Percentiles rank a stretch among this genome's conserved stretches.
phyloP scores from a whole-genome alignment of 2,797 vertebrate species.

The Tolypeutes matacus region DNA sequence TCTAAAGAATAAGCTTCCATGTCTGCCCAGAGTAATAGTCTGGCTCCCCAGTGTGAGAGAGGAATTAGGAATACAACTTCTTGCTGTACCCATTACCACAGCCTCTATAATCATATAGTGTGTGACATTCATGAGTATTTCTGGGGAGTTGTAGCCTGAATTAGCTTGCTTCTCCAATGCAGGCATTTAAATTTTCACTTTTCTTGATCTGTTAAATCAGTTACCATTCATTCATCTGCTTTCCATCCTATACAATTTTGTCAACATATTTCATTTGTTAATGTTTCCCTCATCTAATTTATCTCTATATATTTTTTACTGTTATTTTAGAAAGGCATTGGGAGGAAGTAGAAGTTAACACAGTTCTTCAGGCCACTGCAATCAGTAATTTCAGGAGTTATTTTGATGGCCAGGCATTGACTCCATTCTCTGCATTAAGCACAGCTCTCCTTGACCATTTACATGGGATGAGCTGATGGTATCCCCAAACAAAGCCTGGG shows the following conservation, averaged over 20 bases:
- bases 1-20: background rate
- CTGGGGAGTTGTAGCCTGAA: background rate
- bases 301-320: background rate
- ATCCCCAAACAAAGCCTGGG: background rate
- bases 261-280: constrained; percentile 6
- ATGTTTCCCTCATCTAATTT: constrained; percentile 48
- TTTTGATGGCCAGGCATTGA: background rate
- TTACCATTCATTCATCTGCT: constrained; percentile 33
- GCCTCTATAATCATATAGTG: background rate
- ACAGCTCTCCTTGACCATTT: background rate
- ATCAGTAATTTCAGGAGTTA: constrained; percentile 30
- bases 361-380: background rate
- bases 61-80: background rate
- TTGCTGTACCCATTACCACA: background rate
- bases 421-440: background rate
- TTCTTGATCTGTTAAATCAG: background rate
- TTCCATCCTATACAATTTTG: background rate
- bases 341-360: background rate
- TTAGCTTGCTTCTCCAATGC: background rate
- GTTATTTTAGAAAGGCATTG: constrained; percentile 6
- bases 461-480: background rate
- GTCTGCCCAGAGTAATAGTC: background rate
- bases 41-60: background rate
- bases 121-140: background rate
- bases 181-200: background rate